Evolutionary conservation across 2,113 vertebrate species (phyloP).

Genomic region (Oceanodroma tethys): DNA sequence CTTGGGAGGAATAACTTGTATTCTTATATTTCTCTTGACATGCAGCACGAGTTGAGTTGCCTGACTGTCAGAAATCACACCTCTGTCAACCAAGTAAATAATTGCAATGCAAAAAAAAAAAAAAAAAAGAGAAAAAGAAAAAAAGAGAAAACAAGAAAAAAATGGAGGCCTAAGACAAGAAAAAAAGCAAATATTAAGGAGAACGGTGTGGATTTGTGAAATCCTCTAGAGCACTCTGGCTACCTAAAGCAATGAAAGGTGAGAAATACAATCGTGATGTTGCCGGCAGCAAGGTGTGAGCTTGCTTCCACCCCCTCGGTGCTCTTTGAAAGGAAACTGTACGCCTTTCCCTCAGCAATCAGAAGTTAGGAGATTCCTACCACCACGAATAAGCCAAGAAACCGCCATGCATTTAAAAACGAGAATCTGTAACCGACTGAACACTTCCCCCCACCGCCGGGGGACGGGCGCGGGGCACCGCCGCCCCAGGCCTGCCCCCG

Average conservation of each 20-base stretch:
- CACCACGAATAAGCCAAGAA: background rate
- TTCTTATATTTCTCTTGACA: background rate
- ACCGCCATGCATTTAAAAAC: accelerated
- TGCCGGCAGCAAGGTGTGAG: background rate
- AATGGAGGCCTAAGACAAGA: background rate
- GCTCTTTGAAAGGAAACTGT: background rate
- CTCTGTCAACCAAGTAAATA: background rate
- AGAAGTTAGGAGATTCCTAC: no score
- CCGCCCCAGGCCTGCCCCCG: background rate
- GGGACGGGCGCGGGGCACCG: background rate
- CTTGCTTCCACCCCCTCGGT: background rate
- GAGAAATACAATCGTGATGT: background rate
- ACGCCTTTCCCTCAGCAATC: no score
- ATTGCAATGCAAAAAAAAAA: background rate
- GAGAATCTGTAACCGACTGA: accelerated
- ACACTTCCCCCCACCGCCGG: no score
- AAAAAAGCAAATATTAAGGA: background rate
- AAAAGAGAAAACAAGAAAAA: background rate
- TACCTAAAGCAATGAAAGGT: background rate
- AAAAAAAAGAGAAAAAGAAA: no score
- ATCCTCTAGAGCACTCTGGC: background rate
- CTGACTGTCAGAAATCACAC: background rate
- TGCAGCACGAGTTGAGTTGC: background rate
- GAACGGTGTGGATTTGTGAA: background rate
- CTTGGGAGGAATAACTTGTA: background rate